Evolutionary conservation across 2,888 invertebrate species (phyloP).

Genomic region (Octodonta nipae): DNA sequence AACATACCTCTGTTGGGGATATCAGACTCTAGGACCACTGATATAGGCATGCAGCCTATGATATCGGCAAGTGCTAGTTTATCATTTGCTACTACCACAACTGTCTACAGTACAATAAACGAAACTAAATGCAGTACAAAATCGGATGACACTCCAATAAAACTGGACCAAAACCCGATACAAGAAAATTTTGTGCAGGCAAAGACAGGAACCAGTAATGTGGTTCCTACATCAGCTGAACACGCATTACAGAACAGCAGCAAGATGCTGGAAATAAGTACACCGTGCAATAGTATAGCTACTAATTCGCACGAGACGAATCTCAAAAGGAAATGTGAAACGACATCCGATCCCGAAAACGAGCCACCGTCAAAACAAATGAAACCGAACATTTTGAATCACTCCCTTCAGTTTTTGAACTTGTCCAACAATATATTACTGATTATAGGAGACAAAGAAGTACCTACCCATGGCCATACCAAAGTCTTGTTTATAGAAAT

Average conservation of each 20-base stretch:
- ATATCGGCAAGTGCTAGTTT: slow-evolving; percentile 4
- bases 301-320: slow-evolving; percentile 8
- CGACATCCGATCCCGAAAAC: slow-evolving; percentile 9
- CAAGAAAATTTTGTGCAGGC: slow-evolving; percentile 1
- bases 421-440: slow-evolving; percentile 34
- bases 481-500: too few species aligned
- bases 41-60: slow-evolving; percentile 1
- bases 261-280: background rate
- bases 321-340: slow-evolving; percentile 17
- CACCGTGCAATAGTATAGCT: too few species aligned
- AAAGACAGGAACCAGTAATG: background rate
- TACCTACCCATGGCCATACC: too few species aligned
- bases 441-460: too few species aligned
- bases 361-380: slow-evolving; percentile 23
- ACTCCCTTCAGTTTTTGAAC: slow-evolving; percentile 27
- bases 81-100: slow-evolving; percentile 21
- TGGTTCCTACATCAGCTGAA: background rate
- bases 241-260: too few species aligned
- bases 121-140: slow-evolving; percentile 24
- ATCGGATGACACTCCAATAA: slow-evolving; percentile 9
- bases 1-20: too few species aligned
- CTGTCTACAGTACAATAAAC: slow-evolving; percentile 25
- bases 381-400: slow-evolving; percentile 28
- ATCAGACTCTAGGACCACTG: background rate
- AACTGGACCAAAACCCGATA: slow-evolving; percentile 2